Conservation (phyloP, 1,140 invertebrate species). For the Calliphora vicina region DNA sequence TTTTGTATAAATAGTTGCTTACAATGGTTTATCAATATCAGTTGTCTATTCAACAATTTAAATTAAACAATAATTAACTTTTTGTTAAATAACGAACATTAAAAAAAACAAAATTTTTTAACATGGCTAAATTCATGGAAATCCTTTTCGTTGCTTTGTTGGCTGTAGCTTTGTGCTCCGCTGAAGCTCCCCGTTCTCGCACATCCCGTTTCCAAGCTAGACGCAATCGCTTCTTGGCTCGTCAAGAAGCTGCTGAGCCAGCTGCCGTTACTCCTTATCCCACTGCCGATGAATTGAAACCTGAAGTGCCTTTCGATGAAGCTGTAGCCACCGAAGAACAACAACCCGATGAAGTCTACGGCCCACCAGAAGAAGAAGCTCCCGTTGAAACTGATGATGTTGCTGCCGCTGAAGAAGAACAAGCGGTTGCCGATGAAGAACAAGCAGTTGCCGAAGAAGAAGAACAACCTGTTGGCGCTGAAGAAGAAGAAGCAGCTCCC, state of each 20-base stretch:
- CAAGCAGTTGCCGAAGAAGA: not conserved
- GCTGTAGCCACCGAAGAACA: constrained; percentile 42
- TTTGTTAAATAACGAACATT: not conserved
- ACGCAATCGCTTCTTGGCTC: constrained; percentile 49
- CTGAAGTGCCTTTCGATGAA: constrained; percentile 58
- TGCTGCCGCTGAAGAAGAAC: constrained; percentile 25
- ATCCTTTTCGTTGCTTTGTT: constrained; percentile 36
- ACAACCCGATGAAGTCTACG: constrained; percentile 51
- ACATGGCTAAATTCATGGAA: constrained; percentile 38
- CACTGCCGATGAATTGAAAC: constrained; percentile 56
- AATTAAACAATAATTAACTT: not conserved
- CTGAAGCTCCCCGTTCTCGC: constrained; percentile 38
- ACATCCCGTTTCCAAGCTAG: not conserved
- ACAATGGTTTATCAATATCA: not conserved
- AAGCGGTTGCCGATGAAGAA: constrained; percentile 7
- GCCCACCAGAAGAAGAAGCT: constrained; percentile 48
- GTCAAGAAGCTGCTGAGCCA: constrained; percentile 48
- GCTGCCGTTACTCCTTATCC: constrained; percentile 58
- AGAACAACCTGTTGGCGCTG: constrained; percentile 3
- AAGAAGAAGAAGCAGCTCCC: not conserved
- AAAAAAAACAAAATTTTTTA: not conserved
- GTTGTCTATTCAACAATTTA: constrained; percentile 7
- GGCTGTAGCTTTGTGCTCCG: constrained; percentile 29
- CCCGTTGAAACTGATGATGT: constrained; percentile 32
- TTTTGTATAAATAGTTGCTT: constrained; percentile 20